Evolutionary conservation across 2,888 invertebrate species (phyloP), one percentile per base, ranked within the genome.

Genomic region (Neoaliturus tenellus): DNA sequence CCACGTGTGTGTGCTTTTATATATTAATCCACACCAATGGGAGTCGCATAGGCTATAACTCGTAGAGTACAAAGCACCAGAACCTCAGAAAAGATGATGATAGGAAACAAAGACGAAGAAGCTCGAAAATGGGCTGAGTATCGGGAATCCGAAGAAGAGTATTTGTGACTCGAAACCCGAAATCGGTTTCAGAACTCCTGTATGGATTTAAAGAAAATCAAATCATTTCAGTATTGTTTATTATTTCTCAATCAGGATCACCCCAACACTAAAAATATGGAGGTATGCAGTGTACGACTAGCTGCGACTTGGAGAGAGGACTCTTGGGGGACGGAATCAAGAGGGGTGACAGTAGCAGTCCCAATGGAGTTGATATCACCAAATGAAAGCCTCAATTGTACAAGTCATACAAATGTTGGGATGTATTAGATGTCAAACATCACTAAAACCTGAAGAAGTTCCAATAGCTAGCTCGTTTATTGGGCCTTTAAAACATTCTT

Each of bases 11-110:
- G n/a, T 8, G 20, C 69, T 8, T 69, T 28, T 6, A 69, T 69
- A 23, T 69, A 69, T 28, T 14, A 69, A 69, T 69, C 69, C 6
- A 69, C 69, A 23, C 69, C 69, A 23, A 69, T 28, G 8, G 69
- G 69, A 69, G 6, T 5, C 6, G 69, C 69, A 3, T 28, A 69
- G 25, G 69, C 69, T 25, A n/a, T 69, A 5, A 69, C 17, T 8
- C 10, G 17, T 8, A 69, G 25, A 28, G 10, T 69, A 6, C 8
- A 69, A 69, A 69, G 17, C 4, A 69, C 69, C 10, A 69, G 69
- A 69, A 69, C 69, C 12, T 28, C 25, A 69, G 28, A 69, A 10
- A 14, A 14, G 6, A 69, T 69, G 69, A 69, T 69, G 69, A 10
- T 28, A 23, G 12, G 17, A 6, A 5, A 69, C 17, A 8, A 14